Percentiles rank a stretch among this genome's conserved stretches.
phyloP scores from a whole-genome alignment of 2,888 invertebrate species.

The Drosophila nr. medialis region DNA sequence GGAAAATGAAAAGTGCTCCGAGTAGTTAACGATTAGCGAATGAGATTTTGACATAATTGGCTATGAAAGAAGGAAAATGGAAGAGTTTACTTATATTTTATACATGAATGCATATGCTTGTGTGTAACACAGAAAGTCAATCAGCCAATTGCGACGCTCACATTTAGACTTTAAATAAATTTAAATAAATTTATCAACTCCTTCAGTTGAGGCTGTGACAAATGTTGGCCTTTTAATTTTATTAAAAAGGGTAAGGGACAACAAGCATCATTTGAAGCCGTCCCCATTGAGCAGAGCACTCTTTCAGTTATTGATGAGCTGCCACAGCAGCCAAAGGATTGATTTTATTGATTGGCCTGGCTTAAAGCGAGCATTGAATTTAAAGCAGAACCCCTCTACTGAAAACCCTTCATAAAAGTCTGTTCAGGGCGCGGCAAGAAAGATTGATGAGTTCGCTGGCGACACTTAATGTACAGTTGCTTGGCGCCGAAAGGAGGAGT shows the following conservation, averaged over 20 bases:
- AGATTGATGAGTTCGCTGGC: conserved; percentile 69
- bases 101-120: background rate
- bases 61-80: background rate
- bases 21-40: conserved; percentile 1
- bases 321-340: conserved; percentile 41
- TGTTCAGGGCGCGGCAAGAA: conserved; percentile 17
- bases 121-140: background rate
- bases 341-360: conserved; percentile 64
- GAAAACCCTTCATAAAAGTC: conserved; percentile 19
- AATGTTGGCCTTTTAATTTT: conserved; percentile 58
- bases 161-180: conserved; percentile 16
- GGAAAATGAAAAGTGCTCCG: conserved; percentile 31
- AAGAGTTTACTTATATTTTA: background rate
- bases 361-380: conserved; percentile 51
- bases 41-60: conserved; percentile 30
- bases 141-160: background rate
- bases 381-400: conserved; percentile 22
- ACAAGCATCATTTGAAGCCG: conserved; percentile 29
- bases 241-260: conserved; percentile 55
- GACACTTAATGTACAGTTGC: conserved; percentile 61
- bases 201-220: conserved; percentile 36
- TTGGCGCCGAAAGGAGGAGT: conserved; percentile 41
- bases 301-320: conserved; percentile 56
- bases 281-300: conserved; percentile 22
- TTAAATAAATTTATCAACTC: conserved; percentile 34